Evolutionary conservation across 1,140 invertebrate species (phyloP), one percentile per base, ranked within the genome.

Genomic region (Pygmarrhopalites habei): DNA sequence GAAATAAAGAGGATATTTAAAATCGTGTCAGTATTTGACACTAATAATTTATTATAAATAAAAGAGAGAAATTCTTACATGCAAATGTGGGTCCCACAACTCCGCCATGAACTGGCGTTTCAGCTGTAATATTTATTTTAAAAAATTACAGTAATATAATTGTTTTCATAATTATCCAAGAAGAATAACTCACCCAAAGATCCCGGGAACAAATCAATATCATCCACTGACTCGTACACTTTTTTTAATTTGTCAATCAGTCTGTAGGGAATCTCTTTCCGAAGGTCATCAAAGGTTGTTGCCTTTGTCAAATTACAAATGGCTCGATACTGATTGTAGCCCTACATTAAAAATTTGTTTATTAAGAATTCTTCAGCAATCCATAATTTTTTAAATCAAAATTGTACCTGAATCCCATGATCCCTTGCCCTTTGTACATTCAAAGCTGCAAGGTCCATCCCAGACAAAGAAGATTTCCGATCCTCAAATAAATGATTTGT

Each of bases 391-490:
- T n/a, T n/a, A n/a, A n/a, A n/a, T n/a, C n/a, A n/a, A n/a, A n/a
- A n/a, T n/a, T n/a, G n/a, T n/a, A n/a, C n/a, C n/a, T n/a, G n/a
- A n/a, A n/a, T n/a, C 10, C 82, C 83, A 68, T 85, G 83, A 71
- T 85, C 84, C 32, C 83, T 68, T 19, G 25, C 90, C 71, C 91
- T 78, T 73, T 93, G 90, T 23, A 95, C 86, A 72, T 95, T 95
- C 21, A 94, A 80, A 1, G 91, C 85, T 0, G 90, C 92, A 47
- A 98, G 78, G 76, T 95, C 92, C 80, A 94, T 85, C 0, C 91
- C 91, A 1, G 78, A 79, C 58, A 78, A 77, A 1, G 77, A 77
- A 67, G 63, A 77, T 66, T 72, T 73, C 66, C 73, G 78, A 53
- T 79, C 74, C 65, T 81, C 80, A 65, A 81, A 81, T 17, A 85